Evolutionary conservation across 2,797 vertebrate species (phyloP), one percentile per base, ranked within the genome.

Genomic region (Remorina albescens): DNA sequence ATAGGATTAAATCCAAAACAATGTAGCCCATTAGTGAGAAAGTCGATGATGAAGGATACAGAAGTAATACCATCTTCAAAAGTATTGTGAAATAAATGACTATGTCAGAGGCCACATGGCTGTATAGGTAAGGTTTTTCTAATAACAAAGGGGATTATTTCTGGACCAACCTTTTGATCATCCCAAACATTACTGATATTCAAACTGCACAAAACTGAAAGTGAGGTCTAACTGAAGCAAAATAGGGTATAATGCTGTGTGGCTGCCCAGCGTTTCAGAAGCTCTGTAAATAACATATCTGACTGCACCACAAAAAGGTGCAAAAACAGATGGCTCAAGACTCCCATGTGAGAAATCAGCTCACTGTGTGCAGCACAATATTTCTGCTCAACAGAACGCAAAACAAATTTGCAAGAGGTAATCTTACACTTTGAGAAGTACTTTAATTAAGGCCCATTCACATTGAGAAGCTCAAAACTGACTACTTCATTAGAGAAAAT

Each of bases 381-480:
- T 78, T 64, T 77, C 69, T 80, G 78, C 82, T 80, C 78, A 69
- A 72, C 65, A 71, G 83, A 85, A 87, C 67, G 73, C 66, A 63
- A 50, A 82, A 86, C 59, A 67, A 58, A 86, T 76, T 73, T 80
- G 56, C 80, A 56, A 66, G 81, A 71, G 81, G 71, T 54, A 78
- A 80, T 71, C 41, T 49, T 76, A 86, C 69, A 77, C 83, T 69
- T 69, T 55, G 58, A 80, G 62, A 57, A 70, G 55, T 15, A 30
- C 47, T 76, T 84, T 86, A 89, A 91, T 91, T 91, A 90, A 76
- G 75, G 84, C 42, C 32, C 9, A 51, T 57, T 80, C 69, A 78
- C 25, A 72, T 66, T 65, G 60, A 41, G 53, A 84, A 49, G 36
- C 56, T 75, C 70, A 49, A 71, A 81, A 75, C 13, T 60, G 42